Evolutionary conservation across 2,113 vertebrate species (phyloP).

Genomic region (Rhinoptilus africanus): DNA sequence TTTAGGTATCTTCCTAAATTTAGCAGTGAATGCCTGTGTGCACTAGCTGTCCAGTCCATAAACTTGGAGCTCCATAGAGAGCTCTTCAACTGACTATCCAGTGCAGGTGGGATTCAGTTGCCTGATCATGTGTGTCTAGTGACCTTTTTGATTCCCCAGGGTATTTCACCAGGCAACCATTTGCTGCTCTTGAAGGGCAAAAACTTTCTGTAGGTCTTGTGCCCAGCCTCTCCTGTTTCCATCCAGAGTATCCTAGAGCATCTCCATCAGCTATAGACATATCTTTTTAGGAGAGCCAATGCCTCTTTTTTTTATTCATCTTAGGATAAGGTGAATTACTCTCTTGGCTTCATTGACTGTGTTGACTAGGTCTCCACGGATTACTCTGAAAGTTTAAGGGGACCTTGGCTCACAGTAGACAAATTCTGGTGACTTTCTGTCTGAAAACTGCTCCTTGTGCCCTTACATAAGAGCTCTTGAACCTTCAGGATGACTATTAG

Average conservation of each 20-base stretch:
- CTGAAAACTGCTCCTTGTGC: not conserved
- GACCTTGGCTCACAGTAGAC: not conserved
- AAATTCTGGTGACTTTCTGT: not conserved
- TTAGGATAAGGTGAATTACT: not conserved
- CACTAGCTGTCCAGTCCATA: not conserved
- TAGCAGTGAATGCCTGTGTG: not conserved
- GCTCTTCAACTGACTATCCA: not conserved
- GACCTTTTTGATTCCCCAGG: not conserved
- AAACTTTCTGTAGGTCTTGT: not conserved
- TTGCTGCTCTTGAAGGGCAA: not conserved
- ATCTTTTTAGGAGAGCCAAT: not conserved
- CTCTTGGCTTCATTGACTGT: not conserved
- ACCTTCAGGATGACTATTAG: not conserved
- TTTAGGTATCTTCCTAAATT: not conserved
- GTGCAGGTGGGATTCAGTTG: not conserved
- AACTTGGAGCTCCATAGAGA: not conserved
- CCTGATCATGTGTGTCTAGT: not conserved
- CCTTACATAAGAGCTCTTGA: not conserved
- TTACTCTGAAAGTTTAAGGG: not conserved
- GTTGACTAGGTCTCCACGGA: not conserved
- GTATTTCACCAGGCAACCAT: not conserved
- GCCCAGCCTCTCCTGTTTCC: not conserved
- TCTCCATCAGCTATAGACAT: not conserved
- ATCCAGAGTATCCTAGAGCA: not conserved
- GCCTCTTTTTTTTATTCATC: not conserved